phyloP scores from a whole-genome alignment of 2,797 vertebrate species.

The Numenius phaeopus region DNA sequence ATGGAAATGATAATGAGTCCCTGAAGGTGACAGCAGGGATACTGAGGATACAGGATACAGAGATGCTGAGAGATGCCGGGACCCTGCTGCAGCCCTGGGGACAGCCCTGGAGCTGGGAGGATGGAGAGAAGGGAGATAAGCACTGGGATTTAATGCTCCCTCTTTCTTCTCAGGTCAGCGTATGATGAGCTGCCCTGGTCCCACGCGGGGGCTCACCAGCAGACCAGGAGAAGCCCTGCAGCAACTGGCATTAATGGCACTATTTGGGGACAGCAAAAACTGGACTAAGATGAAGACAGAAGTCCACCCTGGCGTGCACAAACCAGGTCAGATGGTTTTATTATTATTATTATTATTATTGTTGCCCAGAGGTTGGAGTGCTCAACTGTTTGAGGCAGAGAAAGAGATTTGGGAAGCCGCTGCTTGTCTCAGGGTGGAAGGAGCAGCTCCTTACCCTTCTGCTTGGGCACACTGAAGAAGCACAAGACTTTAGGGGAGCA shows the following conservation, averaged over 20 bases:
- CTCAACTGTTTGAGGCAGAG: neutral
- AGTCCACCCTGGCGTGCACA: neutral
- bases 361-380: neutral
- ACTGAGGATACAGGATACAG: no score
- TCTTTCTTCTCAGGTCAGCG: neutral
- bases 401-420: neutral
- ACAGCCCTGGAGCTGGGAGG: neutral
- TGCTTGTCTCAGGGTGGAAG: neutral
- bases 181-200: neutral
- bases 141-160: neutral
- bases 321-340: neutral
- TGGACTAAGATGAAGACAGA: neutral
- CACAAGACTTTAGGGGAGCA: neutral
- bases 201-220: neutral
- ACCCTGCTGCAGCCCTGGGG: neutral
- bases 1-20: neutral
- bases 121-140: neutral
- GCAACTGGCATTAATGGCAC: neutral
- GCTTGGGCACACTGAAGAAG: neutral
- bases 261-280: neutral
- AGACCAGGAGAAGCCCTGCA: neutral
- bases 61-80: neutral
- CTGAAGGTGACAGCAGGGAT: neutral
- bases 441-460: neutral
- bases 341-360: neutral